phyloP scores from a whole-genome alignment of 2,888 invertebrate species.

The Cryptocephalus primarius region DNA sequence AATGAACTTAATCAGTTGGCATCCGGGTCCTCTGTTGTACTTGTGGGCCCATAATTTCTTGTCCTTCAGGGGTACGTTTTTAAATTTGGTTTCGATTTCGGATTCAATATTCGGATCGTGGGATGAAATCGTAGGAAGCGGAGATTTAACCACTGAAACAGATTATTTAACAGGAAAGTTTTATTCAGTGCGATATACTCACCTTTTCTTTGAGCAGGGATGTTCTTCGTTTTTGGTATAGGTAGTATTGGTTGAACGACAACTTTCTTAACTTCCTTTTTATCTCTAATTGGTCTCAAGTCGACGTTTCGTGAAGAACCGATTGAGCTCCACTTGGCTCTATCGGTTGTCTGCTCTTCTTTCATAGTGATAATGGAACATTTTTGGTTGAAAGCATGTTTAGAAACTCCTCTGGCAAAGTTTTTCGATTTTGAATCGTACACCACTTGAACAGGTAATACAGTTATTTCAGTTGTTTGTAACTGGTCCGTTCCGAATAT shows the following conservation, averaged over 20 bases:
- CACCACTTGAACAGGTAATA: not conserved
- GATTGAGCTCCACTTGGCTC: not conserved
- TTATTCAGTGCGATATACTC: no score
- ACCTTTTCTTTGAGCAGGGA: no score
- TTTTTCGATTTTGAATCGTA: not conserved
- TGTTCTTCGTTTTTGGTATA: no score
- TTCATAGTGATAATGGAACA: not conserved
- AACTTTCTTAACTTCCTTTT: no score
- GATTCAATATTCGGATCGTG: conserved; percentile 3
- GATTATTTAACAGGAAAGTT: no score
- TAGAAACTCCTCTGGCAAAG: conserved; percentile 3
- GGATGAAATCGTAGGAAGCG: no score
- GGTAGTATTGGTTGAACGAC: no score
- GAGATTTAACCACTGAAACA: no score
- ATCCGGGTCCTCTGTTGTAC: conserved; percentile 16
- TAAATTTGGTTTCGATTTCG: conserved; percentile 1
- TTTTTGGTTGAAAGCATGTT: conserved; percentile 6
- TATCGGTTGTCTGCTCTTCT: not conserved
- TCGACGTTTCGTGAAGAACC: no score
- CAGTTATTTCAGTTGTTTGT: not conserved
- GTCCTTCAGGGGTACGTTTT: no score
- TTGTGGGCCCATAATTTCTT: conserved; percentile 17
- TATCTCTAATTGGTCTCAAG: no score
- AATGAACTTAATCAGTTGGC: conserved; percentile 16
- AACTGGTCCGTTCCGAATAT: not conserved